These are phyloP conservation scores for Chlorops oryzae DNA, from an alignment of 1,140 invertebrate species.

Conservation along the genomic window DNA sequence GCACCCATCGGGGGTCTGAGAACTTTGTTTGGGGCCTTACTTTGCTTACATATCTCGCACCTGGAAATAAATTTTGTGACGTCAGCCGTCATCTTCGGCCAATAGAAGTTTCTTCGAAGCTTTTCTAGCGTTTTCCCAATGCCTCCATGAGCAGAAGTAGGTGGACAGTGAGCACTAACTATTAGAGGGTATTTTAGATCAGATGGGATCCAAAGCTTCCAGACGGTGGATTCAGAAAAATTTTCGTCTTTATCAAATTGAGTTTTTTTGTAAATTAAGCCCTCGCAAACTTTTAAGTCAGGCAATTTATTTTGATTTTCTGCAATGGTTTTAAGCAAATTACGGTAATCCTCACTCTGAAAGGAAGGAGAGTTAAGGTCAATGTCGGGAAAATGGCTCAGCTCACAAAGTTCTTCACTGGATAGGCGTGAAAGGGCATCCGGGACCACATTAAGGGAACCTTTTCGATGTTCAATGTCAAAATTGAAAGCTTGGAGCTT, in stretches of 20 bases:
- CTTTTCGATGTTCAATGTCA: conserved; percentile 28
- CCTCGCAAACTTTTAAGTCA: not conserved
- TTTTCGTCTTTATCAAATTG: not conserved
- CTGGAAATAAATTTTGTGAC: too few relatives aligned
- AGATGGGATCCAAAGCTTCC: conserved; percentile 1
- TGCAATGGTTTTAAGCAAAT: not conserved
- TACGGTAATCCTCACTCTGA: not conserved
- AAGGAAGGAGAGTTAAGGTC: not conserved
- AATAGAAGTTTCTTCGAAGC: too few relatives aligned
- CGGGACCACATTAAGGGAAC: conserved; percentile 22
- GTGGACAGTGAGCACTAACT: not conserved
- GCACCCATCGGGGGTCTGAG: not conserved
- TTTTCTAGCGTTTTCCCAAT: not conserved
- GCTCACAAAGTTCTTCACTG: not conserved
- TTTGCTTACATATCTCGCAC: conserved; percentile 7
- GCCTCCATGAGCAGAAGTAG: not conserved
- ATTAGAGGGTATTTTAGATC: not conserved
- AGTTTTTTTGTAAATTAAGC: not conserved
- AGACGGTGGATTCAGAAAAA: not conserved
- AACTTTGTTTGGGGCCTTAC: not conserved
- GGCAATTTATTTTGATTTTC: not conserved
- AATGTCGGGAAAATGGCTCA: not conserved
- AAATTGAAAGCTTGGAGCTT: conserved; percentile 28
- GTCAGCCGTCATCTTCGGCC: too few relatives aligned
- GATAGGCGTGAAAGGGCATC: not conserved